These are phyloP conservation scores for Callopanchax toddi DNA, from an alignment of 2,113 vertebrate species.

Conservation along the genomic window DNA sequence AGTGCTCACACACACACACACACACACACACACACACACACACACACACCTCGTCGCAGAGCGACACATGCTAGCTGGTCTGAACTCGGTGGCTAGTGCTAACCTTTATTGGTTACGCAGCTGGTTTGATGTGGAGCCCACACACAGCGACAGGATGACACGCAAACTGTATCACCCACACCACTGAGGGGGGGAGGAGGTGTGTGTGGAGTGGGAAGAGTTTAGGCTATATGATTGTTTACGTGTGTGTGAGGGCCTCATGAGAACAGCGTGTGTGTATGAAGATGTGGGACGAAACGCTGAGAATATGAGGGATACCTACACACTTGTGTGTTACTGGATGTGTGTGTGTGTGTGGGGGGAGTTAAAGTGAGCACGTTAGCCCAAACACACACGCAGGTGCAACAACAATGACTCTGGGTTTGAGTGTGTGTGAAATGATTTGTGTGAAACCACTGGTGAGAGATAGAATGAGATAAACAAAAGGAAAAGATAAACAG, in stretches of 20 bases:
- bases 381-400: neutral
- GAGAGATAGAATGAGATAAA: conserved; percentile 7
- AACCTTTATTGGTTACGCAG: conserved; percentile 66
- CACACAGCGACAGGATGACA: conserved; percentile 66
- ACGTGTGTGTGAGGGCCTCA: conserved; percentile 34
- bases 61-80: conserved; percentile 49
- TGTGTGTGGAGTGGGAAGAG: conserved; percentile 47
- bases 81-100: conserved; percentile 46
- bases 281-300: conserved; percentile 2
- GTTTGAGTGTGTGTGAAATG: conserved; percentile 7
- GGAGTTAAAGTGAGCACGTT: neutral
- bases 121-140: conserved; percentile 73
- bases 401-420: conserved; percentile 6
- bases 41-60: conserved; percentile 9
- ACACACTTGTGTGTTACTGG: neutral
- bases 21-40: conserved; percentile 2
- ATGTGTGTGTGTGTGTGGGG: neutral
- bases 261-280: conserved; percentile 18
- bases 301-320: conserved; percentile 5
- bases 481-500: no score
- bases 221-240: conserved; percentile 45
- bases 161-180: conserved; percentile 53
- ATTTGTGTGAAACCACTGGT: neutral
- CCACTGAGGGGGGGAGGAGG: conserved; percentile 11
- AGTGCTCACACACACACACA: conserved; percentile 7